phyloP scores from a whole-genome alignment of 2,113 vertebrate genomes.

The Plotosus lineatus region DNA sequence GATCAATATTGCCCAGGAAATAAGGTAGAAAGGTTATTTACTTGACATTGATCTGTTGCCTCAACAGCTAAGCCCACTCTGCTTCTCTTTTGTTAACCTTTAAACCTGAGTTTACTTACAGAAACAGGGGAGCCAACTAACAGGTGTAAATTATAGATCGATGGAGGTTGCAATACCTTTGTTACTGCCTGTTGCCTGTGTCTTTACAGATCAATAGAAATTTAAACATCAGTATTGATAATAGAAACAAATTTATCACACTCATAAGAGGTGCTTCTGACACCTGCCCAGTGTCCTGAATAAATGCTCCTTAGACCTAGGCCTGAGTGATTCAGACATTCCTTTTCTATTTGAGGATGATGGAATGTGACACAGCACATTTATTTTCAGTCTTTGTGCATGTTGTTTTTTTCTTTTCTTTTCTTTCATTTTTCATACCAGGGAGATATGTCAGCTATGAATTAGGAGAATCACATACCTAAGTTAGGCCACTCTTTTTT shows the following conservation, averaged over 20 bases:
- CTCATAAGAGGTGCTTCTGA: constrained; percentile 71
- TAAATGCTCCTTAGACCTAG: constrained; percentile 67
- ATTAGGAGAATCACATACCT: constrained; percentile 6
- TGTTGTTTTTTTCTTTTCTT: constrained; percentile 28
- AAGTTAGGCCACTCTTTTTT: background rate
- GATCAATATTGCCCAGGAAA: constrained; percentile 99
- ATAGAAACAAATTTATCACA: constrained; percentile 91
- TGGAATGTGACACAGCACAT: constrained; percentile 84
- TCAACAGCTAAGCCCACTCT: constrained; percentile 84
- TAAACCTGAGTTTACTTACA: constrained; percentile 93
- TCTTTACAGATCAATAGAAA: constrained; percentile 90
- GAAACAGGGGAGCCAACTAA: constrained; percentile 94
- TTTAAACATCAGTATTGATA: constrained; percentile 90
- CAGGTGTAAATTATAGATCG: constrained; percentile 99
- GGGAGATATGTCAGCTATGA: background rate
- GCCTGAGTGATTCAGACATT: constrained; percentile 86
- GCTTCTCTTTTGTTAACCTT: constrained; percentile 99
- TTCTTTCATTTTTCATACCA: no score
- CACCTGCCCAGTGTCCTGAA: constrained; percentile 73
- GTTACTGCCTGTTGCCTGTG: constrained; percentile 86
- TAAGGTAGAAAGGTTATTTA: constrained; percentile 99
- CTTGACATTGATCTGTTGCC: constrained; percentile 98
- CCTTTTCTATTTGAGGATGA: constrained; percentile 84
- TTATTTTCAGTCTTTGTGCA: constrained; percentile 66
- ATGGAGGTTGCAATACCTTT: constrained; percentile 90